Conservation (phyloP, 2,797 vertebrate species). For the Myotis daubentonii region DNA sequence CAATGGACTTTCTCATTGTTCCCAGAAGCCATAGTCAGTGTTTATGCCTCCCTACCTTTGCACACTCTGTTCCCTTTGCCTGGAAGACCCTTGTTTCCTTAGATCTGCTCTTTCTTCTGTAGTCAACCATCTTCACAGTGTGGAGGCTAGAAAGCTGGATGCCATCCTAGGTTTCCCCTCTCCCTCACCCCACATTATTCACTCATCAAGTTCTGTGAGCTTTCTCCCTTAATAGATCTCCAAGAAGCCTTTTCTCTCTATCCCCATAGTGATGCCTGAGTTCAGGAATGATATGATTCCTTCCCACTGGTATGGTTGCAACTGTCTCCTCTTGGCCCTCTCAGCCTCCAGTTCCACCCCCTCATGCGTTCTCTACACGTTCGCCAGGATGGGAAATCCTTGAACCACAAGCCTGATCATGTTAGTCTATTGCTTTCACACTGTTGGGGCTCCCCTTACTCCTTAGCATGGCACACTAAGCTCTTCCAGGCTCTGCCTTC, state of each 20-base stretch:
- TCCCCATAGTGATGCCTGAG: background rate
- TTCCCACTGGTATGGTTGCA: background rate
- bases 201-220: background rate
- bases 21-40: background rate
- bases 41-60: background rate
- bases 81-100: background rate
- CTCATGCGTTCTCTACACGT: background rate
- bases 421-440: accelerated
- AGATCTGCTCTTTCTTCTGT: background rate
- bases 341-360: background rate
- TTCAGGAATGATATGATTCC: background rate
- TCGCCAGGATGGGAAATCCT: background rate
- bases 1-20: background rate
- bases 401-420: background rate
- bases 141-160: background rate
- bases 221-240: background rate
- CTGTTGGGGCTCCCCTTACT: background rate
- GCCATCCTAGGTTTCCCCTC: background rate
- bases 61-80: background rate
- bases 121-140: background rate
- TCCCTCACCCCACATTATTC: background rate
- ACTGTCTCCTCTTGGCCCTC: background rate
- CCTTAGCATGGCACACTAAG: background rate
- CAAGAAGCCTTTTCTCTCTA: background rate
- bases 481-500: background rate